Conservation (phyloP, 2,797 vertebrate genomes). For the Phylloscopus collybita region DNA sequence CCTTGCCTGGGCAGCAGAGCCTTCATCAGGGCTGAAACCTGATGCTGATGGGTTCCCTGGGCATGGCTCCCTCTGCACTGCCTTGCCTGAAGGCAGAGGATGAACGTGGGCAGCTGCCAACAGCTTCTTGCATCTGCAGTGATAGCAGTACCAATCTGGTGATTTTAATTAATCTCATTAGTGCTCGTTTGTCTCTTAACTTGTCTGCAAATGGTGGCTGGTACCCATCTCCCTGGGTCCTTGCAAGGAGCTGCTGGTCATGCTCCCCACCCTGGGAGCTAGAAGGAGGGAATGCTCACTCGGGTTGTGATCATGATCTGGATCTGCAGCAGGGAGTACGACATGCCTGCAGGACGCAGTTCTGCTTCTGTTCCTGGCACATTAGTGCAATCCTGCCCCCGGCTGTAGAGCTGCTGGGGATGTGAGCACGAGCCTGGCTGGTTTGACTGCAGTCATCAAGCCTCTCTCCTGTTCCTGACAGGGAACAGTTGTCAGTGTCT, state of each 20-base stretch:
- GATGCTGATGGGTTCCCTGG: neutral
- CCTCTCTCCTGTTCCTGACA: neutral
- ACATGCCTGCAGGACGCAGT: neutral
- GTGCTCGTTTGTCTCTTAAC: neutral
- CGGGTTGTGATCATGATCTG: neutral
- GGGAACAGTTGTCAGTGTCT: constrained; percentile 52
- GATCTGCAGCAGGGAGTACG: neutral
- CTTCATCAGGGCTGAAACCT: accelerated
- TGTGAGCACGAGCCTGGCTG: neutral
- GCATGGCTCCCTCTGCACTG: neutral
- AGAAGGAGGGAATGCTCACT: neutral
- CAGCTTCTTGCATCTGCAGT: neutral
- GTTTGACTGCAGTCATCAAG: neutral
- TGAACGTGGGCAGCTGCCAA: neutral
- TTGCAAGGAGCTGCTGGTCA: neutral
- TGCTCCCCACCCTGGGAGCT: neutral
- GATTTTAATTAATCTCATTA: constrained; percentile 4
- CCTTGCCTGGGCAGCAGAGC: neutral
- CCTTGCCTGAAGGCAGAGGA: neutral
- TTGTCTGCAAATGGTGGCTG: neutral
- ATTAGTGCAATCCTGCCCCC: neutral
- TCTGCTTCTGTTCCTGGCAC: neutral
- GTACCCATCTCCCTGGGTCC: neutral
- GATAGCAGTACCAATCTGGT: neutral
- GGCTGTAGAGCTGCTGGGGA: constrained; percentile 13